phyloP scores from a whole-genome alignment of 2,113 vertebrate species.

The Lamprotornis superbus region DNA sequence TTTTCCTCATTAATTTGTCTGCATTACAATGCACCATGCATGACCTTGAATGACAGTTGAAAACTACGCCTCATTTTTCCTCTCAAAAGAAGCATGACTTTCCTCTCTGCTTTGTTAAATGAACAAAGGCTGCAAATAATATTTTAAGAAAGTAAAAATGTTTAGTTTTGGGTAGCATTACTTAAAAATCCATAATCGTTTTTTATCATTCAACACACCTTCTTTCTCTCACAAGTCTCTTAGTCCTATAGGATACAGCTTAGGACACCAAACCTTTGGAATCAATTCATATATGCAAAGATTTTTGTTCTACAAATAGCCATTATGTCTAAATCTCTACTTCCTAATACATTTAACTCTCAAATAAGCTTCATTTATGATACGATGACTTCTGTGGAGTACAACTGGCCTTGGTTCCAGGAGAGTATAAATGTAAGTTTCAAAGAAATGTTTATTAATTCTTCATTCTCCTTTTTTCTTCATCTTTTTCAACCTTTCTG shows the following conservation, averaged over 20 bases:
- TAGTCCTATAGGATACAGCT: background rate
- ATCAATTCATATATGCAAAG: background rate
- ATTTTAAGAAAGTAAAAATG: background rate
- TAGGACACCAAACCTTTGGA: background rate
- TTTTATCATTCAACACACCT: background rate
- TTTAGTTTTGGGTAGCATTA: background rate
- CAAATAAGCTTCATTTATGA: background rate
- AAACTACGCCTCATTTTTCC: background rate
- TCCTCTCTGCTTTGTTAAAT: background rate
- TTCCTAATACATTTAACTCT: background rate
- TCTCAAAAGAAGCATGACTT: background rate
- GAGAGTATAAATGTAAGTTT: background rate
- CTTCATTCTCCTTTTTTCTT: background rate
- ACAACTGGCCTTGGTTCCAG: background rate
- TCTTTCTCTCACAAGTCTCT: background rate
- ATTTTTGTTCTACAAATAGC: background rate
- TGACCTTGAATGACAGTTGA: background rate
- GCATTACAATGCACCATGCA: background rate
- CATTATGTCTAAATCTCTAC: background rate
- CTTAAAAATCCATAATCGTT: background rate
- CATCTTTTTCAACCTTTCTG: background rate
- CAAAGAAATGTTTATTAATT: background rate
- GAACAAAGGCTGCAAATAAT: background rate
- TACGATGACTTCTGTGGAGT: background rate
- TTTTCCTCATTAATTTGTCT: background rate